Evolutionary conservation across 2,888 invertebrate species (phyloP).

Genomic region (Dexiosoma caninum): DNA sequence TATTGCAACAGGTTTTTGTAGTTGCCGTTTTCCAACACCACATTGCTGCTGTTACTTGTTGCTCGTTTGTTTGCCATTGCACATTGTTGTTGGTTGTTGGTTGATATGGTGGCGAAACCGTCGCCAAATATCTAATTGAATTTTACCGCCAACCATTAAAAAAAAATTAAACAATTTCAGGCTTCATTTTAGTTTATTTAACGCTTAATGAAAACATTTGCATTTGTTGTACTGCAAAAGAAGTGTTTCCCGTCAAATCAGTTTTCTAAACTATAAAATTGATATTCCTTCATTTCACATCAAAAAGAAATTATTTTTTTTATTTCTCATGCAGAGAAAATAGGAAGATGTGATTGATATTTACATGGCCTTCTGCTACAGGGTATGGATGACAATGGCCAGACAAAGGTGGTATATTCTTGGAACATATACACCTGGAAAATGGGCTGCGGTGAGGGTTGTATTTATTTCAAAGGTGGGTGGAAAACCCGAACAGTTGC

Average conservation of each 20-base stretch:
- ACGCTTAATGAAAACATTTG: slow-evolving; percentile 32
- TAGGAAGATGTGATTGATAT: too few species aligned
- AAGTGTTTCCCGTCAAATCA: slow-evolving; percentile 1
- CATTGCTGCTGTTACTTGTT: background rate
- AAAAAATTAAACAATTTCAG: slow-evolving; percentile 71
- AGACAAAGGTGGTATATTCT: too few species aligned
- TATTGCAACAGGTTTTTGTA: slow-evolving; percentile 24
- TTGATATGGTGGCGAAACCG: slow-evolving; percentile 55
- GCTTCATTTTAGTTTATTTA: slow-evolving; percentile 70
- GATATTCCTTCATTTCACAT: background rate
- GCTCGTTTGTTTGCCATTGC: slow-evolving; percentile 18
- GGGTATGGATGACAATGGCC: too few species aligned
- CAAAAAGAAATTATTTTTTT: slow-evolving; percentile 28
- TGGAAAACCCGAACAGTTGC: too few species aligned
- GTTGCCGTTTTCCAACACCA: background rate
- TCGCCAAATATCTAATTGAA: slow-evolving; percentile 70
- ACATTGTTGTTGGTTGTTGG: slow-evolving; percentile 37
- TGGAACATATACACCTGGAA: too few species aligned
- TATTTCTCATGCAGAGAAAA: too few species aligned
- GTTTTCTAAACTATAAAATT: slow-evolving; percentile 6
- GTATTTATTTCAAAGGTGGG: too few species aligned
- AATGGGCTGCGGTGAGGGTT: too few species aligned
- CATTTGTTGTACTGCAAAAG: background rate
- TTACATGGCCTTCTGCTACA: too few species aligned
- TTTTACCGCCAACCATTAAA: slow-evolving; percentile 72